Evolutionary conservation across 37 sponge, comb jelly and placozoan species (phyloP).

Genomic region (Diacarnus erythraeanus): DNA sequence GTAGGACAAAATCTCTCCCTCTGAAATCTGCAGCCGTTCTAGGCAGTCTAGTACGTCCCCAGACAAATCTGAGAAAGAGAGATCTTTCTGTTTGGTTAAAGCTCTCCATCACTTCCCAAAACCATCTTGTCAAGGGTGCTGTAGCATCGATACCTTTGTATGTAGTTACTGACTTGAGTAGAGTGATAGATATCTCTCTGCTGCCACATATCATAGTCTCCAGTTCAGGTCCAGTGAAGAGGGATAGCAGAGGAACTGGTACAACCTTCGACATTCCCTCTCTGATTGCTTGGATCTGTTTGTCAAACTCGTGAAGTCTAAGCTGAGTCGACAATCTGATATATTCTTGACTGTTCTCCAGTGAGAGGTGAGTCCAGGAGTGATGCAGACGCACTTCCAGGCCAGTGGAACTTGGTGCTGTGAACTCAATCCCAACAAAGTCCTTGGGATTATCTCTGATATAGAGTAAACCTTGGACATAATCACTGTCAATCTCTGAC

Average conservation of each 20-base stretch:
- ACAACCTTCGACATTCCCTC: slow-evolving; percentile 85
- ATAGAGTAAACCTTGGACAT: slow-evolving; percentile 75
- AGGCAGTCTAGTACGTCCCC: slow-evolving; percentile 94
- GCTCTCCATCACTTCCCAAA: slow-evolving; percentile 92
- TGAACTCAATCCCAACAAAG: slow-evolving; percentile 86
- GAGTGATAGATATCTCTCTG: slow-evolving; percentile 77
- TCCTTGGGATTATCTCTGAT: slow-evolving; percentile 84
- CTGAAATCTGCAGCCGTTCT: slow-evolving; percentile 89
- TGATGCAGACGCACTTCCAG: slow-evolving; percentile 75
- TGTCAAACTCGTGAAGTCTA: slow-evolving; percentile 93
- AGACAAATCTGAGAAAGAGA: slow-evolving; percentile 94
- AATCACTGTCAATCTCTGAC: slow-evolving; percentile 90
- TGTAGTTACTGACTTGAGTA: slow-evolving; percentile 90
- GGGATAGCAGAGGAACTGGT: slow-evolving; percentile 88
- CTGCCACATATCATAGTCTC: slow-evolving; percentile 93
- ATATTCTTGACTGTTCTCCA: slow-evolving; percentile 81
- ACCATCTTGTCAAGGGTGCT: slow-evolving; percentile 72
- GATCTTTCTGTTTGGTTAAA: slow-evolving; percentile 85
- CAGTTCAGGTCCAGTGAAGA: slow-evolving; percentile 91
- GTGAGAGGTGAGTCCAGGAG: slow-evolving; percentile 60
- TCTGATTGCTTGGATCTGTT: slow-evolving; percentile 71
- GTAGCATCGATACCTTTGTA: slow-evolving; percentile 81
- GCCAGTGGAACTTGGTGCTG: slow-evolving; percentile 86
- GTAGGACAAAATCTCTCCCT: slow-evolving; percentile 95
- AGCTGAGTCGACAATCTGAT: slow-evolving; percentile 77